Conservation (phyloP, 2,113 vertebrate species). For the Atractosteus spatula region DNA sequence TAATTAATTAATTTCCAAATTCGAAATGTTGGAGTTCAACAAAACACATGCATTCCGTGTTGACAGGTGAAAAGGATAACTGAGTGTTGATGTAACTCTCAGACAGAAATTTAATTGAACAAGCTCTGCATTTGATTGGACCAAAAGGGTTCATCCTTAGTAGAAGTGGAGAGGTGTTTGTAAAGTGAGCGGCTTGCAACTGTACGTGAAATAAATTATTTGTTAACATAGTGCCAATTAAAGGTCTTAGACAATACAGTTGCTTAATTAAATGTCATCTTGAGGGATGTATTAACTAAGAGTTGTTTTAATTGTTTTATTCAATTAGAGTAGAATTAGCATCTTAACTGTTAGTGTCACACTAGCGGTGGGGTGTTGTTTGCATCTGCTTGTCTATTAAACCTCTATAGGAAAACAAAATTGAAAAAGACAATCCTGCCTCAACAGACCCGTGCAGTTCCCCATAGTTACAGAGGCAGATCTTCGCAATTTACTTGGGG, state of each 20-base stretch:
- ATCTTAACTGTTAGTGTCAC: constrained; percentile 60
- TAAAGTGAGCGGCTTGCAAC: constrained; percentile 45
- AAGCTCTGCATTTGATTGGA: too few species aligned
- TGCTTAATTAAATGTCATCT: constrained; percentile 73
- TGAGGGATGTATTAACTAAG: constrained; percentile 68
- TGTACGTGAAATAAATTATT: constrained; percentile 41
- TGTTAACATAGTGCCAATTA: constrained; percentile 62
- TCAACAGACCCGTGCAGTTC: background rate
- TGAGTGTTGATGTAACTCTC: too few species aligned
- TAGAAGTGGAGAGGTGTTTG: too few species aligned
- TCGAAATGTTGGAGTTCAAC: too few species aligned
- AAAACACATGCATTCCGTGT: too few species aligned
- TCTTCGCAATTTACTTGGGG: constrained; percentile 13
- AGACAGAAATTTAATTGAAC: too few species aligned
- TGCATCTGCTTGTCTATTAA: constrained; percentile 63
- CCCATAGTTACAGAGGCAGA: constrained; percentile 14
- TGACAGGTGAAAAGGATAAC: too few species aligned
- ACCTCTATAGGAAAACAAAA: constrained; percentile 22
- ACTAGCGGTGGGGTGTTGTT: constrained; percentile 62
- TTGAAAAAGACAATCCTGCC: background rate
- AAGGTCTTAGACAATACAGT: constrained; percentile 61
- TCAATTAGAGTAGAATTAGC: constrained; percentile 74
- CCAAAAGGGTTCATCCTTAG: too few species aligned
- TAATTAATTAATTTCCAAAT: too few species aligned
- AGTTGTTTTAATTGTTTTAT: constrained; percentile 72